These are phyloP conservation scores for Dioctria rufipes DNA, from an alignment of 2,888 invertebrate genomes.

Conservation along the genomic window DNA sequence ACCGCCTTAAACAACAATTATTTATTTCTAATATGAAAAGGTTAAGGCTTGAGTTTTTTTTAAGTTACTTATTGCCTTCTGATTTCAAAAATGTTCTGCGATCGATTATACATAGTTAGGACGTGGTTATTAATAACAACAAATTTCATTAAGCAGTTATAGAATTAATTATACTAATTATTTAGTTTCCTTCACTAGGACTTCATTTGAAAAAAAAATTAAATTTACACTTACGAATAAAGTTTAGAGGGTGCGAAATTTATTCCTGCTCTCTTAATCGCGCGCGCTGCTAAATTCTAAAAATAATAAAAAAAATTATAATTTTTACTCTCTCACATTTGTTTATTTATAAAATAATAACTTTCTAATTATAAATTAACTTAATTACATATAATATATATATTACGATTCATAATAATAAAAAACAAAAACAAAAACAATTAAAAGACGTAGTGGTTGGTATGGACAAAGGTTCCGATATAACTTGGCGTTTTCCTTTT, in stretches of 20 bases:
- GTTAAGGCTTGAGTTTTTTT: slow-evolving; percentile 34
- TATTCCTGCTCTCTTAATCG: not conserved
- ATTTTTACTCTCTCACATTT: slow-evolving; percentile 24
- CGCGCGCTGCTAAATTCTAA: not conserved
- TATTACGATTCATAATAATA: slow-evolving; percentile 48
- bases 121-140: slow-evolving; percentile 39
- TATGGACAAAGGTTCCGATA: slow-evolving; percentile 39
- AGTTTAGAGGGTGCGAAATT: slow-evolving; percentile 21
- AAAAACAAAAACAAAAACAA: slow-evolving; percentile 52
- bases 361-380: slow-evolving; percentile 40
- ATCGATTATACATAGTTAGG: slow-evolving; percentile 42
- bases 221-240: slow-evolving; percentile 20
- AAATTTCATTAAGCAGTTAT: slow-evolving; percentile 44
- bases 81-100: slow-evolving; percentile 10
- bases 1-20: slow-evolving; percentile 37
- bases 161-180: slow-evolving; percentile 14
- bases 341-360: slow-evolving; percentile 43
- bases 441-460: slow-evolving; percentile 33
- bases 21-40: slow-evolving; percentile 44
- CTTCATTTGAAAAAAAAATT: not conserved
- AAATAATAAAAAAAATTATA: slow-evolving; percentile 6
- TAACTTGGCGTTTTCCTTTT: slow-evolving; percentile 20
- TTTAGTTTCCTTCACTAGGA: not conserved
- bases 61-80: slow-evolving; percentile 31
- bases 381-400: slow-evolving; percentile 47